Base-by-base conservation (phyloP, 30 jellyfish, hydroid and myxozoan species). In the Hydractinia echinata region DNA sequence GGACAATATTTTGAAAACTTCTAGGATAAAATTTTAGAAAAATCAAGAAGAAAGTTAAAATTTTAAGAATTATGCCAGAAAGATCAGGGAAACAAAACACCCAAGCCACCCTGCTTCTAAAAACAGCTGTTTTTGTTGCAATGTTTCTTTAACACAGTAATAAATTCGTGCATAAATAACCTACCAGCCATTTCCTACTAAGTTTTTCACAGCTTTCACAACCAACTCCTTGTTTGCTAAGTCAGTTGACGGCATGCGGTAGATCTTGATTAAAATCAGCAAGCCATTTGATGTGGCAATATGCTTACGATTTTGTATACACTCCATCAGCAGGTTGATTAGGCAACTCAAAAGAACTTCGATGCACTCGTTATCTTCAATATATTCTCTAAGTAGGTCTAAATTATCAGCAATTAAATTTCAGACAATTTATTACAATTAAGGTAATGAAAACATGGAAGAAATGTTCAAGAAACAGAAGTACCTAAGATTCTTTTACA, bases 161-260 rank as follows among this genome's bases (percentile, higher is more conserved):
- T 18, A 18, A 58, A 58, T 58, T 58, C 15, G 1, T 58, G 69
- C 15, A 58, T 0, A 18, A 58, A 11, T 58, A 11, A 58, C 81
- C 51, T 7, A 71, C 81, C 81, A 71, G 10, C 81, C 81, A 15
- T 71, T 58, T n/a, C 81, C 61, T 8, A 71, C 51, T 15, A 71
- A 60, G 51, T 71, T 71, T 19, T 71, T 71, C 11, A 71, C 7
- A 20, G 81, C 81, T 71, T 50, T 71, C 81, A 71, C 30, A 9
- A 71, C 67, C 10, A 71, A 60, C 7, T 10, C 61, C n/a, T 58
- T 71, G 15, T n/a, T 71, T 9, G 1, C 81, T 4, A 19, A 8
- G 15, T 48, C 5, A 14, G 81, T n/a, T 58, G 39, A 19, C 44
- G 44, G 44, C 51, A 60, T 19, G 9, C 81, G 81, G 51, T 71